Base-by-base conservation (phyloP, 2,888 invertebrate genomes). In the Mythimna impura region DNA sequence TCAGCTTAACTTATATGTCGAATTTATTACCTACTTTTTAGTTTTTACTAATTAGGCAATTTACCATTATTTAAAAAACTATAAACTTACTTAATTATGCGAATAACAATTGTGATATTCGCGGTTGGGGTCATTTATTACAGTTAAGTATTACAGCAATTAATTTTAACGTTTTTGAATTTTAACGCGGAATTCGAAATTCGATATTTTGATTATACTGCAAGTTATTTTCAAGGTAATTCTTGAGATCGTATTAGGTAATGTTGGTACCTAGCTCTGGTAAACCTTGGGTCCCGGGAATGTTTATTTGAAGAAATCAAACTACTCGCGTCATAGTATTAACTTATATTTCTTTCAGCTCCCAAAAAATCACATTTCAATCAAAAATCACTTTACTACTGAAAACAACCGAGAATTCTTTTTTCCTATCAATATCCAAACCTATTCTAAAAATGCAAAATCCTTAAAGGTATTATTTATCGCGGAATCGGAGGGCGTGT, bases 11-110 rank as follows among this genome's bases (percentile, higher is more conserved):
- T 77, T 76, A 55, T 62, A 30, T 62, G 34, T 22, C 43, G 4
- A 58, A 62, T 63, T 78, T 78, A 77, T 72, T 77, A 60, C 76
- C 54, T 40, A 62, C 9, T 47, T 71, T 66, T 71, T 25, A 50
- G 54, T 55, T 78, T 58, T 47, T 22, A 30, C 17, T 66, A 71
- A 71, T 77, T 57, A 76, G 52, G n/a, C 17, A 22, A 76, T 25
- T 43, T 63, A 40, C 10, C 5, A 12, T 76, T 76, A 17, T 60
- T 66, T 50, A 36, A 12, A 22, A 10, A 25, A 54, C 25, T 43
- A 52, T 52, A 60, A 52, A 73, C 7, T 36, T 25, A n/a, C 12
- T 4, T 17, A 50, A 50, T 50, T 36, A 57, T 64, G 40, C 22
- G 7, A 47, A 66, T 60, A 60, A 54, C 61, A 75, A 66, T 47